A percentile compares a stretch with the other conserved stretches of the same genome.
phyloP scores from a whole-genome alignment of 2,797 vertebrate species.

The Epinephelus coioides region DNA sequence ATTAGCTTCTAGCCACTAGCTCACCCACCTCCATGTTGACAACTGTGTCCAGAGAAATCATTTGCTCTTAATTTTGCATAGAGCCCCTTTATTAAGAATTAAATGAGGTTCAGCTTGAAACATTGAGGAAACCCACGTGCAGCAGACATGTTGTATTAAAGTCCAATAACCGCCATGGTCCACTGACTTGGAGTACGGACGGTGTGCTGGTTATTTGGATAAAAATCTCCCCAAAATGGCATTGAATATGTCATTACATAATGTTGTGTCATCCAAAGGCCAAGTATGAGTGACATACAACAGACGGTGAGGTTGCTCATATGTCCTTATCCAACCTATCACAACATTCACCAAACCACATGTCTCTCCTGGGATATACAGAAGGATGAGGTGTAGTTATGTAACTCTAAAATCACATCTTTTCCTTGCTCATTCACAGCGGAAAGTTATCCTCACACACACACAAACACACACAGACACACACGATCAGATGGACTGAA shows the following conservation, averaged over 20 bases:
- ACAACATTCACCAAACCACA: slow-evolving; percentile 33
- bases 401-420: slow-evolving; percentile 46
- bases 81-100: background rate
- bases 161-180: background rate
- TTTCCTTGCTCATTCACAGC: slow-evolving; percentile 28
- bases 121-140: background rate
- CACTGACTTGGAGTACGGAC: background rate
- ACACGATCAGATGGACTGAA: slow-evolving; percentile 41
- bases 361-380: slow-evolving; percentile 24
- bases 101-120: background rate
- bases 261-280: slow-evolving; percentile 3
- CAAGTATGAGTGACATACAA: slow-evolving; percentile 26
- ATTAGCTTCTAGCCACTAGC: no score
- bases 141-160: no score
- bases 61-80: no score
- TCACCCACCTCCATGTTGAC: no score
- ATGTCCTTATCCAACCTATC: slow-evolving; percentile 30
- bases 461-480: background rate
- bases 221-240: background rate
- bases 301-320: slow-evolving; percentile 42
- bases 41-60: no score
- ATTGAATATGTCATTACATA: slow-evolving; percentile 23
- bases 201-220: background rate
- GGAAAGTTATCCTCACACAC: slow-evolving; percentile 4
- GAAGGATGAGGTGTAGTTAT: slow-evolving; percentile 29